Conservation (phyloP, 1,140 invertebrate genomes). For the Hermatobates lingyangjiaoensis region DNA sequence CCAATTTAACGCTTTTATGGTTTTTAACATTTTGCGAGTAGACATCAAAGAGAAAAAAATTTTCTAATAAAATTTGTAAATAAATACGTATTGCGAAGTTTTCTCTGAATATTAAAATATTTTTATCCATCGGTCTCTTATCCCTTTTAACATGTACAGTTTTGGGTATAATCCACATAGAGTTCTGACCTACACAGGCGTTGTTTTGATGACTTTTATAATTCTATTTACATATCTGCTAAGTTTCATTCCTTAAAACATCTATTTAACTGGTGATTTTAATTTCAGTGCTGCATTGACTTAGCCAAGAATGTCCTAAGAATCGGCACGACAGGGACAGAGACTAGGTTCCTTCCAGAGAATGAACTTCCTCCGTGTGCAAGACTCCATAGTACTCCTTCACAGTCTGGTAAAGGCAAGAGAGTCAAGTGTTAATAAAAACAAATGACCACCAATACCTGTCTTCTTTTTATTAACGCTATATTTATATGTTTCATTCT, state of each 20-base stretch:
- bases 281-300: constrained; percentile 71
- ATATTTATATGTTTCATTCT: too few relatives aligned
- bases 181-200: not conserved
- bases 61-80: too few relatives aligned
- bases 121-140: too few relatives aligned
- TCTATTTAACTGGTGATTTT: not conserved
- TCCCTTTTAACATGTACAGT: not conserved
- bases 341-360: constrained; percentile 77
- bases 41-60: too few relatives aligned
- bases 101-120: too few relatives aligned
- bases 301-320: constrained; percentile 70
- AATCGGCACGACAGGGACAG: constrained; percentile 89
- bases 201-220: not conserved
- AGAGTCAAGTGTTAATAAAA: too few relatives aligned
- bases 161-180: not conserved
- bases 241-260: not conserved
- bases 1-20: too few relatives aligned
- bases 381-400: constrained; percentile 29
- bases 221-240: not conserved
- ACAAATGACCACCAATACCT: too few relatives aligned
- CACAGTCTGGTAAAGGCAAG: too few relatives aligned
- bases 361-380: constrained; percentile 55
- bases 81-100: too few relatives aligned
- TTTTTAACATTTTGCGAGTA: too few relatives aligned
- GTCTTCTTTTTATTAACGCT: too few relatives aligned